Base-by-base conservation (phyloP, 2,888 invertebrate genomes). In the Drosophila limbata region DNA sequence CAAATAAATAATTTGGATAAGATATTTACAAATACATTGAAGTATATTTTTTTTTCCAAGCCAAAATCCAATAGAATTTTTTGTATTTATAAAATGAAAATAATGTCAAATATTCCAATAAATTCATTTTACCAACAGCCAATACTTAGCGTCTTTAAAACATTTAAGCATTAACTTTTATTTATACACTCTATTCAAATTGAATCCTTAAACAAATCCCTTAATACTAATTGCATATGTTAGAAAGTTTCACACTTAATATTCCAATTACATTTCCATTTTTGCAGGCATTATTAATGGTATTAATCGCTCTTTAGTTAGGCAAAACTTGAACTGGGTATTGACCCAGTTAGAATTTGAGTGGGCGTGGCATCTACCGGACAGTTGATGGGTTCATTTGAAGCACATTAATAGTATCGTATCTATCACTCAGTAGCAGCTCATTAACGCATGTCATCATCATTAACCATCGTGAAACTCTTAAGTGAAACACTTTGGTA, bases 401-500 rank as follows among this genome's bases (percentile, higher is more conserved):
- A 44, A 64, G 64, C 17, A 10, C 64, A 59, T 77, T 76, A 55
- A 56, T 31, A 55, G 55, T 40, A 39, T 47, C 47, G 47, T 33
- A 76, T 77, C 73, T 65, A 62, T 64, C 60, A 55, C 52, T 55
- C 57, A 69, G 57, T 61, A 42, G 65, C 75, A 52, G 52, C 78
- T 77, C 68, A 62, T 82, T 81, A 79, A 79, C 64, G 66, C 73
- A 64, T 69, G 56, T 77, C 73, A 80, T 77, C 70, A 77, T 68
- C 78, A 73, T 80, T 77, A 80, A 51, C 44, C 65, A 39, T 40
- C 57, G 51, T 52, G 50, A 37, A 47, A 47, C 76, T 57, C 48
- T 53, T 52, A 40, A 42, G 55, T 50, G 57, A 52, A 77, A 53
- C 79, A 66, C 68, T 79, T 69, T 64, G 52, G 47, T 40, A 53